These are phyloP conservation scores for Suncus etruscus DNA, from an alignment of 2,113 vertebrate genomes.

Conservation along the genomic window DNA sequence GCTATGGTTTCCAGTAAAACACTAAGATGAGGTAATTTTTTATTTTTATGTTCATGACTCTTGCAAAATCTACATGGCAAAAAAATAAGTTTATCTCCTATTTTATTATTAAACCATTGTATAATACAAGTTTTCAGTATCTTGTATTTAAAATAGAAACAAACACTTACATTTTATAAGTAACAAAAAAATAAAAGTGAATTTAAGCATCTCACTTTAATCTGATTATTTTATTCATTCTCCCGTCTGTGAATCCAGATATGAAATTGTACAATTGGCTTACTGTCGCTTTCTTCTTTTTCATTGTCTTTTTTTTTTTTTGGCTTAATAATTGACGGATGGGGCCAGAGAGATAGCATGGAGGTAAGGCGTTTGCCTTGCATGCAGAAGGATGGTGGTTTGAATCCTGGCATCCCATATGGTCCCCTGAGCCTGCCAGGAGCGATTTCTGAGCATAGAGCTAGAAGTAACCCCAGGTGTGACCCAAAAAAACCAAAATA, in stretches of 20 bases:
- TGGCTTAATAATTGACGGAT: constrained; percentile 34
- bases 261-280: constrained; percentile 40
- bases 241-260: constrained; percentile 33
- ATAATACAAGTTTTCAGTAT: constrained; percentile 29
- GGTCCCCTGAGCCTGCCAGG: too few species aligned
- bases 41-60: constrained; percentile 58
- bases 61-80: constrained; percentile 53
- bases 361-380: too few species aligned
- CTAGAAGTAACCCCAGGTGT: too few species aligned
- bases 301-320: constrained; percentile 15
- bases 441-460: too few species aligned
- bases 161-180: constrained; percentile 26
- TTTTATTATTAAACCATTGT: constrained; percentile 62
- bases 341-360: too few species aligned
- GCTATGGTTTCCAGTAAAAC: constrained; percentile 74
- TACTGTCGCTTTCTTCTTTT: constrained; percentile 21
- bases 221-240: background rate
- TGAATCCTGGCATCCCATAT: too few species aligned
- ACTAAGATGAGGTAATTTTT: constrained; percentile 69
- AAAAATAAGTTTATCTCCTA: constrained; percentile 15
- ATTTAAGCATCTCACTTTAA: constrained; percentile 43
- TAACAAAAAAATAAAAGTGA: constrained; percentile 27
- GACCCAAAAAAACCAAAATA: too few species aligned
- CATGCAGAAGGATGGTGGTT: too few species aligned
- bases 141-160: constrained; percentile 10